Conservation (phyloP, 2,113 vertebrate genomes). For the Odontesthes bonariensis region DNA sequence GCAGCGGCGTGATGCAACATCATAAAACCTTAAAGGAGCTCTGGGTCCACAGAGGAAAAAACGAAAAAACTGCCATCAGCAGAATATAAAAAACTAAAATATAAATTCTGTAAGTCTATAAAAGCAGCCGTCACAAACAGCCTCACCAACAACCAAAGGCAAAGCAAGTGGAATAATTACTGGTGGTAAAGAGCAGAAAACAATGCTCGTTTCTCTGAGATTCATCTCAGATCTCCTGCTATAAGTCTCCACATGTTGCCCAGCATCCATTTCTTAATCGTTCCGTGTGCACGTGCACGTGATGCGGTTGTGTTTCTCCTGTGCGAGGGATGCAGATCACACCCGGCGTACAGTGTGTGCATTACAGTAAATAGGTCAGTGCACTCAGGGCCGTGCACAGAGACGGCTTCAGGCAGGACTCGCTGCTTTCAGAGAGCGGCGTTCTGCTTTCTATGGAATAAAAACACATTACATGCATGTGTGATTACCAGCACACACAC, state of each 20-base stretch:
- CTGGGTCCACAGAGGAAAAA: no score
- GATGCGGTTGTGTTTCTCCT: not conserved
- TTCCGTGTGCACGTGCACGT: not conserved
- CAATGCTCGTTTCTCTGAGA: no score
- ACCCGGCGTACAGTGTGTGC: slow-evolving; percentile 32
- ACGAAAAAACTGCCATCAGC: no score
- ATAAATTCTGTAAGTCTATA: no score
- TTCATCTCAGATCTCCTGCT: not conserved
- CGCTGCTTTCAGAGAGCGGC: slow-evolving; percentile 17
- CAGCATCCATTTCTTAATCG: not conserved
- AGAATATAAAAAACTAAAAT: slow-evolving; percentile 4
- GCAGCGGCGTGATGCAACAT: slow-evolving; percentile 14
- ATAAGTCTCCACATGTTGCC: not conserved
- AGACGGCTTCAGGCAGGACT: slow-evolving; percentile 45
- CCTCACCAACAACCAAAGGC: no score
- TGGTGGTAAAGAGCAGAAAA: no score
- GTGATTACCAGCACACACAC: not conserved
- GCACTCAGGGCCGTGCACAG: slow-evolving; percentile 18
- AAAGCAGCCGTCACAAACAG: no score
- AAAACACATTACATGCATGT: slow-evolving; percentile 37
- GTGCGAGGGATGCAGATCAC: not conserved
- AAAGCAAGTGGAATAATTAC: no score
- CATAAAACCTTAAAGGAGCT: not conserved
- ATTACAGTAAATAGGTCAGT: slow-evolving; percentile 69
- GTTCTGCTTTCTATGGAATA: slow-evolving; percentile 37